phyloP scores from a whole-genome alignment of 2,113 vertebrate genomes.

The Zeus faber region DNA sequence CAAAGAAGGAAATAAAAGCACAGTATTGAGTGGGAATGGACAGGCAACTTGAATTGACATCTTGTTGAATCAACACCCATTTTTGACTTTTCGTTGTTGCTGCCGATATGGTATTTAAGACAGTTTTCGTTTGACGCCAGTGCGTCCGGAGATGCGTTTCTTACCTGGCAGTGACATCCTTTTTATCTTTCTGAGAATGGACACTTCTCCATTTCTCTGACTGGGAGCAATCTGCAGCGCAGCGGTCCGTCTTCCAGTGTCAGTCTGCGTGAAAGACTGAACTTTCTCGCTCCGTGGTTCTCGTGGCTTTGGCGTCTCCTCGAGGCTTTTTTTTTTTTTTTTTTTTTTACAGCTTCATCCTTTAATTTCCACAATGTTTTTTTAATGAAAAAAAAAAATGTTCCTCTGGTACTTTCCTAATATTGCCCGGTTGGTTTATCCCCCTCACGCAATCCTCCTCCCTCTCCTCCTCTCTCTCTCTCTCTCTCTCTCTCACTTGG shows the following conservation, averaged over 20 bases:
- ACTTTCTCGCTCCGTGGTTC: constrained; percentile 47
- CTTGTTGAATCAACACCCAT: no score
- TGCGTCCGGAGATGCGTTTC: no score
- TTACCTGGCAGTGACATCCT: constrained; percentile 79
- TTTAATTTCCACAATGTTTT: constrained; percentile 38
- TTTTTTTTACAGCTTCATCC: no score
- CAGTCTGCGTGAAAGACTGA: constrained; percentile 48
- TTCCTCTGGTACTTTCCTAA: constrained; percentile 65
- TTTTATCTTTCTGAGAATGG: constrained; percentile 70
- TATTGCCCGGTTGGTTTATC: constrained; percentile 41
- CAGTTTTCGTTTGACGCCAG: no score
- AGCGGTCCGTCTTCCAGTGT: constrained; percentile 38
- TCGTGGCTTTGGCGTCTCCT: constrained; percentile 43
- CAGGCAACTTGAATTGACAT: no score
- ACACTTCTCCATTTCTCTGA: constrained; percentile 70
- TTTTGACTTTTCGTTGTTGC: no score
- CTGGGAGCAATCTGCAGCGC: constrained; percentile 50
- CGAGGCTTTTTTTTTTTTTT: constrained; percentile 29
- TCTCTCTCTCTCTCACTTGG: constrained; percentile 52
- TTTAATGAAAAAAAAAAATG: constrained; percentile 29
- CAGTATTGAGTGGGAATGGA: no score
- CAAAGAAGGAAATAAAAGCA: no score
- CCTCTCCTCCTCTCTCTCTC: constrained; percentile 53
- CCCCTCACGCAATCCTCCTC: constrained; percentile 49
- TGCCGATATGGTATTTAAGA: no score